Base-by-base conservation (phyloP, 2,797 vertebrate genomes). In the Enoplosus armatus region DNA sequence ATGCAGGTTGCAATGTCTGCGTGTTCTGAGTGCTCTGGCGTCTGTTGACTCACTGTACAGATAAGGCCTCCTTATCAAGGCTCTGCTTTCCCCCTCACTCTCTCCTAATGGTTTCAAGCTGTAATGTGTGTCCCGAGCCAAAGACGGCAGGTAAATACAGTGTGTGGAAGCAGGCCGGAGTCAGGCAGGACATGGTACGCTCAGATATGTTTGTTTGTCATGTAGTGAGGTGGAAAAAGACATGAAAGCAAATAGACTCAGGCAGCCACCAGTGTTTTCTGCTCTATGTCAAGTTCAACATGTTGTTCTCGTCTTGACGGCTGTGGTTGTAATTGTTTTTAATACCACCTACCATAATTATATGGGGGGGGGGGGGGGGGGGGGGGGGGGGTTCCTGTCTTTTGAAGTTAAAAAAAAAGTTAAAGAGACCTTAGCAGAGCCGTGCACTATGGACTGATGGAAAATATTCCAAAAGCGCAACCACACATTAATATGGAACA, bases 31-130 rank as follows among this genome's bases (percentile, higher is more conserved):
- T 79, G 73, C 78, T 79, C 73, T 72, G 72, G 51, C 59, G 61
- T 85, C 72, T 92, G 81, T 88, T 90, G 87, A 91, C 79, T 87
- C 48, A 75, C 76, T 53, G 75, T 61, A 68, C 78, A 82, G 91
- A 92, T 93, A 92, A 93, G 84, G 72, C 79, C 27, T 65, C 75
- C 85, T 90, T 91, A 92, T 93, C 88, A 78, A 47, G 22, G 56
- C 76, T 64, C 45, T 39, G 26, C 73, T 75, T 67, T 59, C 77
- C 75, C 86, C 70, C 85, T 29, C 56, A 56, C 71, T 89, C 82
- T 80, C 80, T 69, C 83, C 80, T 93, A 94, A 92, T 91, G 93
- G 80, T 71, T 82, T 79, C 43, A 65, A 82, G 71, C 83, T 73
- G 61, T 85, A 89, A 90, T 87, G 87, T 80, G 78, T 67, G 84